Base-by-base conservation (phyloP, 2,888 invertebrate genomes). In the Polyommatus iphigenia region DNA sequence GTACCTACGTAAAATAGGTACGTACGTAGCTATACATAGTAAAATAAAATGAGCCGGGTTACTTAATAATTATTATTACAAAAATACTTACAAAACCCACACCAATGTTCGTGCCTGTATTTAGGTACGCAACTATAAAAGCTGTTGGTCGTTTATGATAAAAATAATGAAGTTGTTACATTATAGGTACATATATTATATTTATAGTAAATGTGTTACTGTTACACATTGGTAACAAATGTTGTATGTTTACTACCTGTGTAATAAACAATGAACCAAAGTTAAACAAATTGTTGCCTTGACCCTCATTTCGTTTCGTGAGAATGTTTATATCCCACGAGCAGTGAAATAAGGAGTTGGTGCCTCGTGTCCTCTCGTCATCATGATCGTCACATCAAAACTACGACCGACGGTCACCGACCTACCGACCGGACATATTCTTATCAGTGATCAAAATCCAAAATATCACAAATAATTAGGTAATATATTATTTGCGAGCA, bases 301-400 rank as follows among this genome's bases (percentile, higher is more conserved):
- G 79, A 24, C 76, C 41, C 62, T 76, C 67, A 50, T 62, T 76
- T 76, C 62, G 76, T 77, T 71, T 67, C 72, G 79, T 80, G 80
- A 79, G 80, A 80, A 80, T 80, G 80, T 80, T 80, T 80, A 80
- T 79, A 78, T 73, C 36, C 59, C 20, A 41, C 41, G 36, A 59
- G 18, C 24, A 50, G 75, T 75, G 29, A 73, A 71, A 13, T 36
- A 71, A 72, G 36, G n/a, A 41, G 41, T 46, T 13, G 2, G 62
- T 20, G 3, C 13, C 29, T 67, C 67, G 29, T 29, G 24, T 62
- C 24, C 62, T 62, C 62, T 62, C 62, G 8, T 3, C 7, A 24
- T 24, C 2, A 18, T 62, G 0, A 67, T 67, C 13, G 29, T 13
- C 67, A 29, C 59, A 8, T 62, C 3, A 62, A 24, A 3, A 24